Base-by-base conservation (phyloP, 2,888 invertebrate genomes). In the Temnothorax unifasciatus region DNA sequence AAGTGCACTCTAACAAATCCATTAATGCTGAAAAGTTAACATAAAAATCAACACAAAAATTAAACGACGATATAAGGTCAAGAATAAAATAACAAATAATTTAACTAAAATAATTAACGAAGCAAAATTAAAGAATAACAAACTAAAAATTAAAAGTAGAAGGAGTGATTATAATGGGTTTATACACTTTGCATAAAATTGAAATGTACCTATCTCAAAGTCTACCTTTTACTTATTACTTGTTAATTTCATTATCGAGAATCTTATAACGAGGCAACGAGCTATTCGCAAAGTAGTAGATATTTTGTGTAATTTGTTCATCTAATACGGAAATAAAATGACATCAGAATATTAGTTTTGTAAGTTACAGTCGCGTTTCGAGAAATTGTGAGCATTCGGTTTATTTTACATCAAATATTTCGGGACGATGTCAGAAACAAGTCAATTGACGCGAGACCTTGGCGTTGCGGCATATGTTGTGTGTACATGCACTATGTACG, bases 341-440 rank as follows among this genome's bases (percentile, higher is more conserved):
- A 25, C 29, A 25, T 29, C 29, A 59, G 8, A n/a, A 0, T 0
- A 29, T 29, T 8, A 59, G 8, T 18, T 59, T 59, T 59, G 8
- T 18, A 18, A 59, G 18, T 3, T 59, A 15, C 3, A 34, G 6
- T 59, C 15, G 29, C 29, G 18, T 50, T 50, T 18, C 6, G 25
- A 57, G 13, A 25, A 13, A 25, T 57, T 25, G 57, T 25, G 57
- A 57, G 6, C 18, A 59, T 59, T 59, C 3, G 8, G 6, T 18
- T 57, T 29, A 64, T 64, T 41, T 64, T 13, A n/a, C 38, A n/a
- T 38, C 5, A 41, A 63, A 41, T 63, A 21, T 41, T 64, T 61
- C n/a, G 61, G 11, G n/a, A n/a, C n/a, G n/a, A 38, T 59, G 21
- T 61, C 18, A 38, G n/a, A n/a, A 61, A 61, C 38, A 64, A 64